Conservation (phyloP, 1,140 invertebrate genomes). For the Nasonia vitripennis region DNA sequence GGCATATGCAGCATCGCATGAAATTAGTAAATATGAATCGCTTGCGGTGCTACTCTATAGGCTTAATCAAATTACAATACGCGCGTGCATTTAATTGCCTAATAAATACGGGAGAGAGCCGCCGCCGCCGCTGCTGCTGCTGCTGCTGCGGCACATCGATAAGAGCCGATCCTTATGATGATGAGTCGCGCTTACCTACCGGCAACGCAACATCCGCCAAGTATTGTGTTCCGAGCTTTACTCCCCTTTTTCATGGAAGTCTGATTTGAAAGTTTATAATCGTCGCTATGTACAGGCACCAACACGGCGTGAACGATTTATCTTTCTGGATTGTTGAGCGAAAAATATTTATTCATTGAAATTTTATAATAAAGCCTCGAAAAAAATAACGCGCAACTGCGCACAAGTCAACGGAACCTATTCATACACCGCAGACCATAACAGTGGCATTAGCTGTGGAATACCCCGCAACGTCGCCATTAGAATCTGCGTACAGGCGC, state of each 20-base stretch:
- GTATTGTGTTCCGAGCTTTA: neutral
- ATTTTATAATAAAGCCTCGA: neutral
- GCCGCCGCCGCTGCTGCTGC: neutral
- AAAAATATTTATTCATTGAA: neutral
- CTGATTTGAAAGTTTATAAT: neutral
- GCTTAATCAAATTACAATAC: neutral
- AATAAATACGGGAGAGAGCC: neutral
- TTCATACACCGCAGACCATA: neutral
- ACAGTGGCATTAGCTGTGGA: neutral
- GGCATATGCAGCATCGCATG: neutral
- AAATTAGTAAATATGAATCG: neutral
- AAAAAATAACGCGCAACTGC: neutral
- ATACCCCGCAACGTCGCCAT: neutral
- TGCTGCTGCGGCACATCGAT: neutral
- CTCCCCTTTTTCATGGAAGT: neutral
- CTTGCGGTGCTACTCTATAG: neutral
- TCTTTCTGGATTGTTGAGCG: neutral
- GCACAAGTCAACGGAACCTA: neutral
- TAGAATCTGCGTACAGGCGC: neutral
- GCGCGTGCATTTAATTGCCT: neutral
- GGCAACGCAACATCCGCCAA: no score
- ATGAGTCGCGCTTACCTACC: neutral
- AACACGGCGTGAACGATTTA: neutral
- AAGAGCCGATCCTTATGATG: neutral
- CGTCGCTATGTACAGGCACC: no score